These are phyloP conservation scores for Dysmachus trigonus DNA, from an alignment of 2,888 invertebrate species.

Conservation along the genomic window DNA sequence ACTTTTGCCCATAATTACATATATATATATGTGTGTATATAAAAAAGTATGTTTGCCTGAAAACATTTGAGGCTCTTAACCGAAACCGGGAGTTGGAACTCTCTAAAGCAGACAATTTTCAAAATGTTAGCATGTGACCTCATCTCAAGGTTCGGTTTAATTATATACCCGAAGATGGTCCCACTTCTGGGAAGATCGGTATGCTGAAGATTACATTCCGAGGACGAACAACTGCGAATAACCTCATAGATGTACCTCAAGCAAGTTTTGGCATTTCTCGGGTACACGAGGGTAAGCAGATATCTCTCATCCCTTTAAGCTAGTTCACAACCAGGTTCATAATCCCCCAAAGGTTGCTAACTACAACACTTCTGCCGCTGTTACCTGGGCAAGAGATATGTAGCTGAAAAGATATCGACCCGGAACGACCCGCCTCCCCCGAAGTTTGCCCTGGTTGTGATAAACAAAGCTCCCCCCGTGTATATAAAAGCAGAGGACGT, in stretches of 20 bases:
- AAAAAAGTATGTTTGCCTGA: neutral
- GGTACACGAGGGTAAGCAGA: neutral
- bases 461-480: neutral
- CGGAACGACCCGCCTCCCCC: neutral
- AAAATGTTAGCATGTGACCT: constrained; percentile 22
- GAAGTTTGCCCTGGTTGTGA: neutral
- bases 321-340: constrained; percentile 35
- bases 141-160: constrained; percentile 23
- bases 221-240: constrained; percentile 31
- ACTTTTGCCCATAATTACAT: neutral
- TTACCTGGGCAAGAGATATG: neutral
- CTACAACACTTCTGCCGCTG: neutral
- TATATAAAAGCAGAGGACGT: neutral
- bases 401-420: neutral
- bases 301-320: neutral
- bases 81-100: neutral
- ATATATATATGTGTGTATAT: neutral
- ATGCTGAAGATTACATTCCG: constrained; percentile 32
- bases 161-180: constrained; percentile 21
- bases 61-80: neutral
- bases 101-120: neutral
- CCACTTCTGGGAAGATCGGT: constrained; percentile 26
- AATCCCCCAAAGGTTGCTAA: constrained; percentile 7
- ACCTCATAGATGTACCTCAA: constrained; percentile 13
- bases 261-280: constrained; percentile 30